phyloP scores from a whole-genome alignment of 2,888 invertebrate species.

The Xanthia icteritia region DNA sequence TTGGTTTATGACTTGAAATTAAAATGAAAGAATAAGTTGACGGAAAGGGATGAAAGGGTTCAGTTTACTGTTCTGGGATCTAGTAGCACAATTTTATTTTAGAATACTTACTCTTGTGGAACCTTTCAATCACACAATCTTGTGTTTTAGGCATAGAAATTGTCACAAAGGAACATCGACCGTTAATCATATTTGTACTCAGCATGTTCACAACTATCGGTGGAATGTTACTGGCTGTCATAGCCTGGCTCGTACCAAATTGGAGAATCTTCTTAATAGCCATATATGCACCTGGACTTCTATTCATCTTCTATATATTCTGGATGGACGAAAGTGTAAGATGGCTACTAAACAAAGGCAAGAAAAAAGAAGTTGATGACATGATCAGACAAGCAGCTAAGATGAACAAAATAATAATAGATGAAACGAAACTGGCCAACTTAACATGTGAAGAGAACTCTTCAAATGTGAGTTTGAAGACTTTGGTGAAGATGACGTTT shows the following conservation, averaged over 20 bases:
- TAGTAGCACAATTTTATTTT: background rate
- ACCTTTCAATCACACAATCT: background rate
- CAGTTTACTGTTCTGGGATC: background rate
- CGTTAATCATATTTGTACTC: constrained; percentile 60
- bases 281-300: constrained; percentile 92
- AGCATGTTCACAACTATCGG: constrained; percentile 42
- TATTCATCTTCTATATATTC: constrained; percentile 92
- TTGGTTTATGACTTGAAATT: too few relatives aligned
- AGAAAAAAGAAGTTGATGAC: constrained; percentile 90
- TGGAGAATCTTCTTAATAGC: constrained; percentile 92
- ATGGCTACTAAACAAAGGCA: constrained; percentile 93
- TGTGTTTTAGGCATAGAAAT: constrained; percentile 79
- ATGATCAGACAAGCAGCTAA: constrained; percentile 91
- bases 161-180: constrained; percentile 71
- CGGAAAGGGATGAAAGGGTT: background rate
- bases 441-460: constrained; percentile 71
- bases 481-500: constrained; percentile 61
- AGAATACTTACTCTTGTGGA: too few relatives aligned
- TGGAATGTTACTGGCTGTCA: constrained; percentile 45
- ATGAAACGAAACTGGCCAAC: constrained; percentile 69
- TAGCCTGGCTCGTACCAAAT: constrained; percentile 83
- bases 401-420: constrained; percentile 73
- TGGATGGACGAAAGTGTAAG: constrained; percentile 93
- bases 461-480: constrained; percentile 30
- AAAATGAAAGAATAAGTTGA: background rate